Base-by-base conservation (phyloP, 2,797 vertebrate species). In the Alauda arvensis region DNA sequence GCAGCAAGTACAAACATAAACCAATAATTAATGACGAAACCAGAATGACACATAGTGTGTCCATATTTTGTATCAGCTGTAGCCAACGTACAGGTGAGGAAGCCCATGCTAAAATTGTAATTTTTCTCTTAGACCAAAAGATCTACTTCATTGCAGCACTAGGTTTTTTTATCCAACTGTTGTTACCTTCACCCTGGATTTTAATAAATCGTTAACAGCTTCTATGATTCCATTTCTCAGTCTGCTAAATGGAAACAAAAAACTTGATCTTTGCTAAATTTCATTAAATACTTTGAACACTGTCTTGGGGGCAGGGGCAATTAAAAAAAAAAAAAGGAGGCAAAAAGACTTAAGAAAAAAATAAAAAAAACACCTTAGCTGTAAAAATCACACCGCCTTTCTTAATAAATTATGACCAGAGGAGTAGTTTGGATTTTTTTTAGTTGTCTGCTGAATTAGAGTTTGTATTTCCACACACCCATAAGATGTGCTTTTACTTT, bases 21-120 rank as follows among this genome's bases (percentile, higher is more conserved):
- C 1, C 31, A 9, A 23, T 9, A 6, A 62, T 59, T 77, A 25
- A 40, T 12, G 40, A 67, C 49, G 23, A 85, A 67, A 72, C 2
- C 18, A 6, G 66, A 70, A 23, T 0, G 2, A 31, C 68, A 48
- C 18, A 1, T 17, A 5, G 10, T 0, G 10, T 18, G 5, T 12
- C 42, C 9, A 0, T 18, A 7, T 11, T 18, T 25, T 18, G 11
- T 5, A 18, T 20, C 71, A 11, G n/a, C 39, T 46, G 21, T 34
- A 25, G 39, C 37, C 3, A 4, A 3, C 0, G 0, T 17, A 8
- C 15, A 16, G 40, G 31, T 11, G 12, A 29, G 8, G 45, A 59
- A 79, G 18, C 34, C 7, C 29, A 4, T 3, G 8, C 4, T 1
- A 3, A n/a, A 19, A 43, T 31, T 1, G 1, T 6, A 9, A 17